These are phyloP conservation scores for Rhopalosiphum maidis DNA, from an alignment of 1,140 invertebrate species.

Conservation along the genomic window DNA sequence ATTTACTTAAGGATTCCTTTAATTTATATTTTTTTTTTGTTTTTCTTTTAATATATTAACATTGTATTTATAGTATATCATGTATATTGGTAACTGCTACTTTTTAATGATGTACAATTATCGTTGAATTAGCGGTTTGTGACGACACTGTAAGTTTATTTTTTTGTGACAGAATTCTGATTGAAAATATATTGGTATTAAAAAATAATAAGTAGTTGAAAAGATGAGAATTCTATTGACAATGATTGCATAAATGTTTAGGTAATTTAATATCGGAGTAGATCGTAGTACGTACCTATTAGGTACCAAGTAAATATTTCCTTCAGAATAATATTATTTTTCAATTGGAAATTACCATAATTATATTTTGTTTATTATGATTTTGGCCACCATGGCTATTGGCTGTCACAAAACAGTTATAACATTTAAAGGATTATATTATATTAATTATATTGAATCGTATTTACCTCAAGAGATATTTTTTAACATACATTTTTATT, in stretches of 20 bases:
- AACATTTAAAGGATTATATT: not conserved
- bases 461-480: not conserved
- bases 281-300: not conserved
- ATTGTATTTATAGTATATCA: not conserved
- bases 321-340: not conserved
- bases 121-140: too few relatives aligned
- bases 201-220: not conserved
- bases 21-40: not conserved
- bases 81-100: not conserved
- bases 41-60: not conserved
- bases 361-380: not conserved
- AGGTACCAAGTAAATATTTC: not conserved
- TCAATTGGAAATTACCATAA: not conserved
- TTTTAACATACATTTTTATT: not conserved
- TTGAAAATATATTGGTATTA: not conserved
- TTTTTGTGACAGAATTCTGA: not conserved
- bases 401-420: not conserved
- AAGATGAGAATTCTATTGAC: not conserved
- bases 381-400: not conserved
- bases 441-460: not conserved
- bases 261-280: not conserved
- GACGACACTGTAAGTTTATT: not conserved
- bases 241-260: not conserved
- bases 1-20: not conserved
- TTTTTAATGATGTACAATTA: too few relatives aligned